Conservation (phyloP, 1,140 invertebrate species). For the Zaprionus tsacasi region DNA sequence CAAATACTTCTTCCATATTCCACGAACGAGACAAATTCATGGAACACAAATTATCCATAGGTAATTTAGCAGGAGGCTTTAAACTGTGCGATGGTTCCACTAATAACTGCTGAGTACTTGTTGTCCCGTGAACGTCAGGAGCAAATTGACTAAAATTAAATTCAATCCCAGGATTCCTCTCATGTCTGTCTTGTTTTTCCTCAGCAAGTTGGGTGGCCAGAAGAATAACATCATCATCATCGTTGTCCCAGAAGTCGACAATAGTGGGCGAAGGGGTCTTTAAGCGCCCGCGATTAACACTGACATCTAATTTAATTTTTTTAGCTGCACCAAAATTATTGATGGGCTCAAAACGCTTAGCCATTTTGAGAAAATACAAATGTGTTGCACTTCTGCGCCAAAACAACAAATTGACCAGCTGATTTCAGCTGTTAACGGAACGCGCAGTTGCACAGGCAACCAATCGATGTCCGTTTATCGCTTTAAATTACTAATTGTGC, state of each 20-base stretch:
- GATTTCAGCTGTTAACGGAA: not conserved
- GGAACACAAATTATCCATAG: not conserved
- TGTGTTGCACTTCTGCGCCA: not conserved
- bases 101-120: constrained; percentile 70
- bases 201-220: constrained; percentile 73
- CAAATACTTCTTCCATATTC: constrained; percentile 23
- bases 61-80: constrained; percentile 11
- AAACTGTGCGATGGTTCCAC: not conserved
- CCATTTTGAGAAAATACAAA: constrained; percentile 35
- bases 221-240: constrained; percentile 76
- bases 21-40: not conserved
- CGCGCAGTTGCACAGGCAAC: too few species aligned
- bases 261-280: constrained; percentile 21
- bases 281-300: constrained; percentile 35
- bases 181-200: constrained; percentile 26
- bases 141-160: constrained; percentile 68
- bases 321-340: constrained; percentile 62
- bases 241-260: constrained; percentile 70
- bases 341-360: constrained; percentile 64
- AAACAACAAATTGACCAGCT: not conserved
- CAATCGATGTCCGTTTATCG: too few species aligned
- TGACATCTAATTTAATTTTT: constrained; percentile 71
- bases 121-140: constrained; percentile 42
- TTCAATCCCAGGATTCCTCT: constrained; percentile 35
- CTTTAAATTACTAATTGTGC: not conserved